Base-by-base conservation (phyloP, 2,797 vertebrate species). In the Falco columbarius region DNA sequence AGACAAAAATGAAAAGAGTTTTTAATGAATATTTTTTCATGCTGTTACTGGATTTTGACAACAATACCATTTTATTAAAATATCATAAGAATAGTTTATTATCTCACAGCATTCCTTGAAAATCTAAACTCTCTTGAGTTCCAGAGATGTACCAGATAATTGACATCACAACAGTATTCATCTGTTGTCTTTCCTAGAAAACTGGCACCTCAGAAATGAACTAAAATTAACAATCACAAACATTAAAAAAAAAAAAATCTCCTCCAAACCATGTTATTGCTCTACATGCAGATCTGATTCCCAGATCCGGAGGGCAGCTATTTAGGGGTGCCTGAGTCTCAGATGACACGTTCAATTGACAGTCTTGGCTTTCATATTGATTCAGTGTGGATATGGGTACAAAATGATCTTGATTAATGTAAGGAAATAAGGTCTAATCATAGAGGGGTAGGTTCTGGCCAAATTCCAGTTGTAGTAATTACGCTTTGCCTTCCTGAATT, bases 21-120 rank as follows among this genome's bases (percentile, higher is more conserved):
- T 97, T 95, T 95, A 96, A 97, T 89, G 97, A 97, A 96, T 93
- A 96, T 27, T 89, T 97, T 97, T 96, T 86, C 95, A 97, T 34
- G 95, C 91, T 93, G 84, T 96, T 93, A 90, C 58, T 84, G 17
- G 34, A 89, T 90, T 92, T 84, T 81, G 51, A 90, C 54, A 94
- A 96, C 85, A 94, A 66, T 32, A 32, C 66, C 2, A 86, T 84
- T 90, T 49, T 66, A 73, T 84, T 84, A 81, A 92, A 91, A 56
- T 77, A 61, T 81, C 34, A 3, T 92, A 92, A 83, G 85, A 91
- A 63, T 44, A 95, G 72, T 80, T 79, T 87, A 65, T 93, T 94
- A 66, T 56, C 67, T 93, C 66, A 84, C 42, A 66, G 58, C 47
- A 81, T 95, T 91, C 59, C 59, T 91, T 89, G n/a, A 90, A 94